These are phyloP conservation scores for Lysandra coridon DNA, from an alignment of 2,888 invertebrate species.

Conservation along the genomic window DNA sequence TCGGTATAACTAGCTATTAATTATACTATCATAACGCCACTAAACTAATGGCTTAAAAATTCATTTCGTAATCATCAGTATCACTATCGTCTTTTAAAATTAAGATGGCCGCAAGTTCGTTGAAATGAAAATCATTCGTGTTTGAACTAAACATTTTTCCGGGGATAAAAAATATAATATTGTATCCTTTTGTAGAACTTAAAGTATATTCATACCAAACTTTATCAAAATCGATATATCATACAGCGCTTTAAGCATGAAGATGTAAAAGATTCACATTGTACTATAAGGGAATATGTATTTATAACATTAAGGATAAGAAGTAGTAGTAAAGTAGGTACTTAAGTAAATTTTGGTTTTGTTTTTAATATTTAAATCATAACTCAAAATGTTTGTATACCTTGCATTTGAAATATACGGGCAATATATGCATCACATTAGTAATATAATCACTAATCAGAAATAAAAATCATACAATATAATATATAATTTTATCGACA, in stretches of 20 bases:
- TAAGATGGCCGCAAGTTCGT: background rate
- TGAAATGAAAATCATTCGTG: too few relatives aligned
- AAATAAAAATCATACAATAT: background rate
- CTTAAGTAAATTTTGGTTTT: too few relatives aligned
- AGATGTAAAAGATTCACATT: too few relatives aligned
- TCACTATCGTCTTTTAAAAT: background rate
- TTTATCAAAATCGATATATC: too few relatives aligned
- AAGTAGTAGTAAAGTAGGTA: too few relatives aligned
- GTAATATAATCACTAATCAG: background rate
- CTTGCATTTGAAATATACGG: background rate
- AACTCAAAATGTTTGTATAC: too few relatives aligned
- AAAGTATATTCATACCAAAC: background rate
- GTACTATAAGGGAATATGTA: too few relatives aligned
- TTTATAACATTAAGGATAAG: too few relatives aligned
- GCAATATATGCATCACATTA: background rate
- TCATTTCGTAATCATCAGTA: background rate
- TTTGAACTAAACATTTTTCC: too few relatives aligned
- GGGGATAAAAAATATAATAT: background rate
- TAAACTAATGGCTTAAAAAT: constrained; percentile 19
- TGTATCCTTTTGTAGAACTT: background rate
- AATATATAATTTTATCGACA: background rate
- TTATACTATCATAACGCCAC: constrained; percentile 21
- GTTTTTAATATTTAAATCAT: too few relatives aligned
- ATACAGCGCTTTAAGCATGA: too few relatives aligned
- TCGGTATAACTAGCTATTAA: constrained; percentile 20